Evolutionary conservation across 2,113 vertebrate genomes (phyloP).

Genomic region (Poecilia latipinna): DNA sequence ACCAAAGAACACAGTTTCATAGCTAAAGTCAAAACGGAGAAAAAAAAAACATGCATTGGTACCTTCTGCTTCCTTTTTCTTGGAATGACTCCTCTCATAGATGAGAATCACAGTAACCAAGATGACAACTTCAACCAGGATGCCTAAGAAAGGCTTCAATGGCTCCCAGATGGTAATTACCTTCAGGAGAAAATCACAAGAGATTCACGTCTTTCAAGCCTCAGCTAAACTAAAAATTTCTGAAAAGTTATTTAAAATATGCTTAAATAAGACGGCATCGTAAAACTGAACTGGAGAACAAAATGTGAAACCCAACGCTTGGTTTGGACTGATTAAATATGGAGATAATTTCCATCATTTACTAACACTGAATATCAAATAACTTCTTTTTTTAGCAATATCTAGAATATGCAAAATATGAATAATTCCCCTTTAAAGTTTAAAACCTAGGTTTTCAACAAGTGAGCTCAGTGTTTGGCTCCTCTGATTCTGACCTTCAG

Average conservation of each 20-base stretch:
- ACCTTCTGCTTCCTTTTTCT: slow-evolving; percentile 63
- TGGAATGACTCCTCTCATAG: slow-evolving; percentile 80
- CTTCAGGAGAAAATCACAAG: background rate
- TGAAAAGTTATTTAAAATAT: background rate
- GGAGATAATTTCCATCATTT: background rate
- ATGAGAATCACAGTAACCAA: slow-evolving; percentile 82
- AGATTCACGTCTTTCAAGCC: background rate
- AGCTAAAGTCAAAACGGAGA: background rate
- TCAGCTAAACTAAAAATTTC: background rate
- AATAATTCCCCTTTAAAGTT: no score
- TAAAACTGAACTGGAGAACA: background rate
- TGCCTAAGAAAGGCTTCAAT: slow-evolving; percentile 87
- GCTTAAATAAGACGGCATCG: background rate
- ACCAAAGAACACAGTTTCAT: background rate
- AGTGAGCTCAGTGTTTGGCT: background rate
- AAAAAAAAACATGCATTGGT: background rate
- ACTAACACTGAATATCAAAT: background rate
- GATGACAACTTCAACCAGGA: slow-evolving; percentile 82
- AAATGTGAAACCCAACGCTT: background rate
- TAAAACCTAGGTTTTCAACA: no score
- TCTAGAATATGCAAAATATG: no score
- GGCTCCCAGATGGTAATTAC: slow-evolving; percentile 85
- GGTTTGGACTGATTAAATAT: background rate
- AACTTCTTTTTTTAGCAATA: background rate
- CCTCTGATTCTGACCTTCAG: slow-evolving; percentile 75